These are phyloP conservation scores for Chrysodeixis includens DNA, from an alignment of 2,888 invertebrate species.

Conservation along the genomic window DNA sequence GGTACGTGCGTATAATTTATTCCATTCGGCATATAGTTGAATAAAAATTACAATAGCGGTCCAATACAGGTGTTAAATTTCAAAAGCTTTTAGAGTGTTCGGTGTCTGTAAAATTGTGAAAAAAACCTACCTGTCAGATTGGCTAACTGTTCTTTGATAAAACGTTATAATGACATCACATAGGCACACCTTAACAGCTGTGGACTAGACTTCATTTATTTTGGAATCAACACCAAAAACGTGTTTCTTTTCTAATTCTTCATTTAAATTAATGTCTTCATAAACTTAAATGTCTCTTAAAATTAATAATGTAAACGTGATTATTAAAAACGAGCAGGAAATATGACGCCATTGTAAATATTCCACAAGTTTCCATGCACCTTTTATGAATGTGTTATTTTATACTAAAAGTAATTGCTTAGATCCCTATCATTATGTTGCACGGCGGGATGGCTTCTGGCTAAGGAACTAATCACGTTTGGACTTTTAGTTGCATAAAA, in stretches of 20 bases:
- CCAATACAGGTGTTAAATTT: slow-evolving; percentile 7
- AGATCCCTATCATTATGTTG: slow-evolving; percentile 85
- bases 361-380: slow-evolving; percentile 68
- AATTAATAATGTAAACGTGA: slow-evolving; percentile 19
- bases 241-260: background rate
- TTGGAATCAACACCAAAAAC: background rate
- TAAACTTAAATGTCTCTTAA: slow-evolving; percentile 16
- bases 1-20: background rate
- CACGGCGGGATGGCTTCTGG: slow-evolving; percentile 81
- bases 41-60: background rate
- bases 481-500: slow-evolving; percentile 70
- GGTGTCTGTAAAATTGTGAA: background rate
- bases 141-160: slow-evolving; percentile 24
- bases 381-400: slow-evolving; percentile 74
- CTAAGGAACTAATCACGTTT: slow-evolving; percentile 68
- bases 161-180: slow-evolving; percentile 17
- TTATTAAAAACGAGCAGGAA: slow-evolving; percentile 43
- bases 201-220: slow-evolving; percentile 19
- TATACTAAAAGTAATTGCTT: slow-evolving; percentile 79
- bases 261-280: slow-evolving; percentile 9
- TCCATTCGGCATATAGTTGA: slow-evolving; percentile 3
- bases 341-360: slow-evolving; percentile 71
- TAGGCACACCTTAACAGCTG: background rate
- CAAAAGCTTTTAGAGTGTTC: slow-evolving; percentile 9
- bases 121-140: slow-evolving; percentile 9